Evolutionary conservation across 2,797 vertebrate genomes (phyloP).

Genomic region (Danionella dracula): DNA sequence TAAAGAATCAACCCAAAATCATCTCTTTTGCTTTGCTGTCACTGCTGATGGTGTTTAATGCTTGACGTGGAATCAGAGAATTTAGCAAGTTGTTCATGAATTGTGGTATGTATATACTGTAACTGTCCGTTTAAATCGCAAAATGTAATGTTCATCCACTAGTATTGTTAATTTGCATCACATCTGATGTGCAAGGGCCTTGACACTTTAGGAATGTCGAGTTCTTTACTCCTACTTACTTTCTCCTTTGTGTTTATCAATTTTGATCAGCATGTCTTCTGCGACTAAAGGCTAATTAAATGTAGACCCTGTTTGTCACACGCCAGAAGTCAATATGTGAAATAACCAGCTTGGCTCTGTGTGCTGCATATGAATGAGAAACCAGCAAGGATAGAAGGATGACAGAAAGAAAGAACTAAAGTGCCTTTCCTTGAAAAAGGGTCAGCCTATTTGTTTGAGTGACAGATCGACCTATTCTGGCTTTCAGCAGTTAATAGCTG

Average conservation of each 20-base stretch:
- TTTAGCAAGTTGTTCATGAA: too few species aligned
- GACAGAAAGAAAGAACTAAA: slow-evolving; percentile 3
- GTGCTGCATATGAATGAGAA: slow-evolving; percentile 25
- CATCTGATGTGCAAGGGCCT: too few species aligned
- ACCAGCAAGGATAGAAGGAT: not conserved
- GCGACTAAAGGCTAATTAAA: slow-evolving; percentile 47
- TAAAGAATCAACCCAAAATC: too few species aligned
- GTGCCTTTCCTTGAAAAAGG: slow-evolving; percentile 3
- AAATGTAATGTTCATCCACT: too few species aligned
- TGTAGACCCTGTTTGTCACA: slow-evolving; percentile 41
- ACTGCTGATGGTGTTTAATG: too few species aligned
- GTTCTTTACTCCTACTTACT: not conserved
- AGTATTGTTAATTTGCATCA: too few species aligned
- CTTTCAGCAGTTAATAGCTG: slow-evolving; percentile 19
- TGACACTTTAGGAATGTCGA: too few species aligned
- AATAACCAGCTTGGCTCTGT: slow-evolving; percentile 41
- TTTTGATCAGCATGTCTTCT: slow-evolving; percentile 4
- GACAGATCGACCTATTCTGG: slow-evolving; percentile 28
- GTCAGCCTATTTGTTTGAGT: slow-evolving; percentile 20
- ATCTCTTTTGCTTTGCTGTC: too few species aligned
- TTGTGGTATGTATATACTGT: too few species aligned
- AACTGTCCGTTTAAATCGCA: too few species aligned
- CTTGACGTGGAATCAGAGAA: too few species aligned
- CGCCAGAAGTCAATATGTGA: slow-evolving; percentile 42
- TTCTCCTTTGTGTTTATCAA: not conserved